Evolutionary conservation across 1,140 invertebrate species (phyloP), one percentile per base, ranked within the genome.

Genomic region (Camponotus pennsylvanicus): DNA sequence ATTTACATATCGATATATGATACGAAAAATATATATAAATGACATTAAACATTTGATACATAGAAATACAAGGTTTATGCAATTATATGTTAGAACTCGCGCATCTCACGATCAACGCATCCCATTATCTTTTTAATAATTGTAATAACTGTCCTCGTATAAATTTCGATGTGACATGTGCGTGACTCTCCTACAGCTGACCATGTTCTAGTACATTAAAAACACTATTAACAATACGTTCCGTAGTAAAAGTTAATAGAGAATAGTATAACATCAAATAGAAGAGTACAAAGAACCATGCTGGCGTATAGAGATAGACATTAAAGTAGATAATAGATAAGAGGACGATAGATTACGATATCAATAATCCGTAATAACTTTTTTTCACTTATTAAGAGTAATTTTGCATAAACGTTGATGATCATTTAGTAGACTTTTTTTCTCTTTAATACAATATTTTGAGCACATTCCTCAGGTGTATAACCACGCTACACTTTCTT

Each of bases 401-500:
- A 93, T 94, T 93, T 94, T 93, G 92, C 91, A 90, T 94, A 94
- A 94, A 93, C 92, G 91, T 93, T 93, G 91, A 93, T 92, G 92
- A 94, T 94, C 92, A 89, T 93, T 94, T 93, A 94, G 91, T 93
- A 93, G 90, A 92, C 89, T 91, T 94, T 91, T 92, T 92, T 94
- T 92, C 91, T 92, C 92, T 92, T 92, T 93, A 94, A 94, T 95
- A 94, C 92, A 94, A 92, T 95, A 94, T 95, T 94, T 94, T 94
- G 93, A 95, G 93, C 94, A 94, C 94, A 94, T 95, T 94, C 93
- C 92, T 95, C 93, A 94, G 93, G 93, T 95, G 93, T 94, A 94
- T 94, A 95, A 94, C 94, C 93, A 94, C 92, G 93, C 92, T 94
- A 95, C 92, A 95, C 93, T 95, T 94, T 94, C 92, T 93, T 94